Percentiles rank a stretch among this genome's conserved stretches.
phyloP scores from a whole-genome alignment of 2,797 vertebrate genomes.

The Sebastes miniatus region DNA sequence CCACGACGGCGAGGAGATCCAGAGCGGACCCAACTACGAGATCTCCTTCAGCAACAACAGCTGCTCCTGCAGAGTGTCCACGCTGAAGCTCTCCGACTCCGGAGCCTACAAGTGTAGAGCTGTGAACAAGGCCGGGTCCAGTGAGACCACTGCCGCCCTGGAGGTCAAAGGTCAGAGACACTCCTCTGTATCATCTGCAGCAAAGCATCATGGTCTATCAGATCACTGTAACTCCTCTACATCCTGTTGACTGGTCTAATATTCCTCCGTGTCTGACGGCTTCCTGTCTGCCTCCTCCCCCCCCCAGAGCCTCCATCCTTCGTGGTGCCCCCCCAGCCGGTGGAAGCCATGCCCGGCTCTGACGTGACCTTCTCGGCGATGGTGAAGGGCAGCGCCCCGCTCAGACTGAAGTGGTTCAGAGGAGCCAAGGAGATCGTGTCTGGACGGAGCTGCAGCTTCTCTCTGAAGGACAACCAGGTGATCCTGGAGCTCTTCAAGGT shows the following conservation, averaged over 20 bases:
- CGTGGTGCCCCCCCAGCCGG: slow-evolving; percentile 88
- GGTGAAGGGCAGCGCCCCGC: slow-evolving; percentile 92
- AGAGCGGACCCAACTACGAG: slow-evolving; percentile 90
- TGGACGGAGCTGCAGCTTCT: slow-evolving; percentile 85
- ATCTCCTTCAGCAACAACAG: slow-evolving; percentile 89
- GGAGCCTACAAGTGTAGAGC: slow-evolving; percentile 92
- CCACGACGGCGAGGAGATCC: slow-evolving; percentile 88
- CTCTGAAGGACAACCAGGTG: slow-evolving; percentile 87
- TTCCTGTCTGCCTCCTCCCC: slow-evolving; percentile 47
- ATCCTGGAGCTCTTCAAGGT: slow-evolving; percentile 89
- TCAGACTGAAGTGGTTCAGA: slow-evolving; percentile 96
- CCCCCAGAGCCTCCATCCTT: slow-evolving; percentile 93
- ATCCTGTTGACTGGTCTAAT: not conserved
- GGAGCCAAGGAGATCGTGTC: slow-evolving; percentile 89
- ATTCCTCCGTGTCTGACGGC: not conserved
- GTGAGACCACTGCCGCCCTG: slow-evolving; percentile 87
- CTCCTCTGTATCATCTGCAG: too few species aligned
- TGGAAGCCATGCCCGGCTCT: slow-evolving; percentile 89
- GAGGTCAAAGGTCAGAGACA: slow-evolving; percentile 90
- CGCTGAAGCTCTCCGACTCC: slow-evolving; percentile 86
- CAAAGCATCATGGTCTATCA: not conserved
- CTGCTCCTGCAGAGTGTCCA: slow-evolving; percentile 88
- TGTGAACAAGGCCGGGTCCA: slow-evolving; percentile 89
- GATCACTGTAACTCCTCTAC: too few species aligned
- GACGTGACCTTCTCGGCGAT: slow-evolving; percentile 89